Conservation (phyloP, 2,113 vertebrate species). For the Calonectris borealis region DNA sequence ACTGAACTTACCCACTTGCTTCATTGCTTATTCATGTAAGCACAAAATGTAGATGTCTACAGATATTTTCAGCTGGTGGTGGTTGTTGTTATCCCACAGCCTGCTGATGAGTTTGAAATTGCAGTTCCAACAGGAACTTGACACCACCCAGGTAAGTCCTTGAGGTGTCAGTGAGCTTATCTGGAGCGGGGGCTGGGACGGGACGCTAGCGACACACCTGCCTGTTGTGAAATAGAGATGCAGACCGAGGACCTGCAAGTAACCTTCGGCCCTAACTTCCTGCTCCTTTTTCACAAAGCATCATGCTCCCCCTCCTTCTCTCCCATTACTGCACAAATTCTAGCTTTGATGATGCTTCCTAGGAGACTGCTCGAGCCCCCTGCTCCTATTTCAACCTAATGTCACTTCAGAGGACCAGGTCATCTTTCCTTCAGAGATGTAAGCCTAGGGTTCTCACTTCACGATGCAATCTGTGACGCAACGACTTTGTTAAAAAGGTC, state of each 20-base stretch:
- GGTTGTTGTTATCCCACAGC: neutral
- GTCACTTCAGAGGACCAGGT: neutral
- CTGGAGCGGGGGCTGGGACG: neutral
- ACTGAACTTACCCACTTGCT: neutral
- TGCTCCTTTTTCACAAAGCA: neutral
- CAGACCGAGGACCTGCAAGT: neutral
- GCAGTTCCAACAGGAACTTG: slow-evolving; percentile 66
- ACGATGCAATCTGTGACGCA: neutral
- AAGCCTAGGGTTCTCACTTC: neutral
- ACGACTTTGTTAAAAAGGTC: neutral
- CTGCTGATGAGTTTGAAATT: slow-evolving; percentile 63
- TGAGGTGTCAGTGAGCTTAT: slow-evolving; percentile 40
- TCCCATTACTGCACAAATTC: neutral
- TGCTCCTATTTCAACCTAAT: neutral
- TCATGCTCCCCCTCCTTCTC: neutral
- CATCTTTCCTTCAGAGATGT: neutral
- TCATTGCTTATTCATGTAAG: slow-evolving; percentile 63
- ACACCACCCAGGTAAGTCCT: slow-evolving; percentile 59
- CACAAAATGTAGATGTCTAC: neutral
- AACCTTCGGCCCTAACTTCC: neutral
- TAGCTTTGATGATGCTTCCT: neutral
- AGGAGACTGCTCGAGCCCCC: neutral
- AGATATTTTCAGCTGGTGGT: neutral
- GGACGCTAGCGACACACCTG: neutral
- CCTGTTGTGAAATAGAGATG: neutral